These are phyloP conservation scores for Picus viridis DNA, from an alignment of 2,797 vertebrate genomes.

Conservation along the genomic window DNA sequence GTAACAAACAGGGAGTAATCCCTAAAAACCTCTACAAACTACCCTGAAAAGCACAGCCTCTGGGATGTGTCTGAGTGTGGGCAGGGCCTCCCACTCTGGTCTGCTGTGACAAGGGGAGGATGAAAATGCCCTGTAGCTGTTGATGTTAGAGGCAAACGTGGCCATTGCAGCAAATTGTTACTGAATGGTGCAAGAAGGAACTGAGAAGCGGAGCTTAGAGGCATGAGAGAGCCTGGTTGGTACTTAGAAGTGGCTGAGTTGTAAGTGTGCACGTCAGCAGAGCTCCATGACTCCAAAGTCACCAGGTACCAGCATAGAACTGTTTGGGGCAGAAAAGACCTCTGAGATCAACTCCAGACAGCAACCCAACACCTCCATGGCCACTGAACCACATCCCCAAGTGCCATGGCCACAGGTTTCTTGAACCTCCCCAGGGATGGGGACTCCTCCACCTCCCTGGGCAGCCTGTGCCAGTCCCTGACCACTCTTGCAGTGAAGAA, in stretches of 20 bases:
- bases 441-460: too few species aligned
- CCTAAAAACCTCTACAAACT: background rate
- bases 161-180: background rate
- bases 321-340: too few species aligned
- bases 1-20: background rate
- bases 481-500: too few species aligned
- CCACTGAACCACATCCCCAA: too few species aligned
- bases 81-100: background rate
- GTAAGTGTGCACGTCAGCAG: background rate
- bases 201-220: background rate
- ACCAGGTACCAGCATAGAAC: too few species aligned
- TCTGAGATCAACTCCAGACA: too few species aligned
- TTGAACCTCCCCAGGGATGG: too few species aligned
- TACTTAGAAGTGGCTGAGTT: background rate
- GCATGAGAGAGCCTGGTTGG: background rate
- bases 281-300: background rate
- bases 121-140: background rate
- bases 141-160: background rate
- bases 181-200: background rate
- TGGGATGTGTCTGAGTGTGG: background rate
- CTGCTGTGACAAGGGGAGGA: background rate
- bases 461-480: too few species aligned
- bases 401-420: too few species aligned
- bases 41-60: background rate
- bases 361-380: too few species aligned